Evolutionary conservation across 2,113 vertebrate species (phyloP), one percentile per base, ranked within the genome.

Genomic region (Elachura formosa): DNA sequence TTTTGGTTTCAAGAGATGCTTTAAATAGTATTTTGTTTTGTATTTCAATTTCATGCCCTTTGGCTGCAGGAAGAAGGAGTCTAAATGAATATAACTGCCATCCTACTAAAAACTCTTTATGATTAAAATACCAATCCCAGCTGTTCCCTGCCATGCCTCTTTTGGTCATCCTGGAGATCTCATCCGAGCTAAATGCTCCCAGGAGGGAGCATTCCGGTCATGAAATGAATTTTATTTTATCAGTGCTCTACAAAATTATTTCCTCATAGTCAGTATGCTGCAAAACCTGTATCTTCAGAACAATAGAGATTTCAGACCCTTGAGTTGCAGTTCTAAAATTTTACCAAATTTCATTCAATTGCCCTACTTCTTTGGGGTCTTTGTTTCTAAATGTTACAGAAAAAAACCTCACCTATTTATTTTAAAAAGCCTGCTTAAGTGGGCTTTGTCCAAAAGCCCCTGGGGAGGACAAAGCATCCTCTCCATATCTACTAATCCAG

Each of bases 401-500:
- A 62, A 84, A 86, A 89, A 69, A 4, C 20, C 20, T 91, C 91
- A 86, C 84, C 90, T 67, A 48, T 24, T 59, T 90, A 81, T 90
- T 90, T 86, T 51, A 92, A 81, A 96, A 93, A 92, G 68, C 28
- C 79, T 89, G 89, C 79, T 88, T 93, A 94, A 92, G 15, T 36
- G 59, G 38, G 36, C 33, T 94, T 95, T 94, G 43, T 80, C 75
- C 54, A 67, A 91, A 90, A 59, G 68, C 55, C 87, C 71, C 67
- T 74, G 36, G 84, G 59, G 82, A 83, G 72, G 46, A 90, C 59
- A 84, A 77, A 88, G 19, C n/a, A 93, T 80, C 67, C 84, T 94
- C 40, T 90, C 56, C 48, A 34, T 91, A 52, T 41, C 90, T 90
- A 66, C 71, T 96, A 96, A 96, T 91, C 91, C 94, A 94, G 87